Evolutionary conservation across 2,888 invertebrate genomes (phyloP), one percentile per base, ranked within the genome.

Genomic region (Alloplasta piceator): DNA sequence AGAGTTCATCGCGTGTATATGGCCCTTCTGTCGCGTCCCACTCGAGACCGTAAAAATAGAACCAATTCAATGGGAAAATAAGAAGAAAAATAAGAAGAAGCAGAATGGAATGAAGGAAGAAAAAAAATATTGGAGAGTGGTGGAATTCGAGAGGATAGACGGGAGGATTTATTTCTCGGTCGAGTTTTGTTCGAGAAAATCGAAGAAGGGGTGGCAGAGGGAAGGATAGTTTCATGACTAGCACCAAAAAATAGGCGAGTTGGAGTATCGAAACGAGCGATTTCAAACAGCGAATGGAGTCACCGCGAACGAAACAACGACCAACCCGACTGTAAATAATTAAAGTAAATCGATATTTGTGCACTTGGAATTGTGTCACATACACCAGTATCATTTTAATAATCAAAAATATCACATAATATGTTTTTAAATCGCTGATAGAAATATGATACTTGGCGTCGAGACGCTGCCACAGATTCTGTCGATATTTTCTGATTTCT

Each of bases 301-400:
- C 43, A 72, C 55, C 55, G 60, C 14, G 12, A n/a, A 39, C 56
- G 56, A 67, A 61, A 63, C 60, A 50, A 10, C 6, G 60, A 66
- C 26, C 50, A 48, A 43, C 26, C 46, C 38, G 76, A 84, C 86
- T 87, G 87, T 89, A 86, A 88, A 88, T 89, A 88, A 88, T 88
- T 87, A 86, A 87, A 86, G 84, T 85, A 84, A 87, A 88, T 88
- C 89, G 88, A 88, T 89, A 87, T 81, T 85, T 79, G 80, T 78
- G 81, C 82, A 84, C 80, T 70, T 82, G 73, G 79, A 82, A 78
- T 80, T 81, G 78, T 83, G 80, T 80, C 81, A 80, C 83, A 80
- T n/a, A n/a, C n/a, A n/a, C n/a, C n/a, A n/a, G n/a, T n/a, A n/a
- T n/a, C n/a, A n/a, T n/a, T n/a, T n/a, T n/a, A n/a, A n/a, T n/a